Evolutionary conservation across 53 echinoderm and acorn worm species (phyloP).

Genomic region (Holothuria leucospilota): DNA sequence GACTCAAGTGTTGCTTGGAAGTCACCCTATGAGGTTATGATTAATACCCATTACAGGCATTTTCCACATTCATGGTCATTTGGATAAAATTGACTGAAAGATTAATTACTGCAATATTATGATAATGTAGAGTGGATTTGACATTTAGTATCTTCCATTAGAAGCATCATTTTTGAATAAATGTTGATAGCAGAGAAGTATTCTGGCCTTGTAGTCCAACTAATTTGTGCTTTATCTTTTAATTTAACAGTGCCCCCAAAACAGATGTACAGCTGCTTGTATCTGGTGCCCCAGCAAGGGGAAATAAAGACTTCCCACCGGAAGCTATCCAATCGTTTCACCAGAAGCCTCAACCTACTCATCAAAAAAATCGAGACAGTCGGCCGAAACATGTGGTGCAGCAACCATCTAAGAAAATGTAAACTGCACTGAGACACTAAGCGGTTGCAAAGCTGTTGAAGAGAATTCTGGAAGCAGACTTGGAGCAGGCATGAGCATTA

Average conservation of each 20-base stretch:
- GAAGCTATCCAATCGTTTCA: constrained; percentile 89
- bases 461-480: not conserved
- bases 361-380: constrained; percentile 71
- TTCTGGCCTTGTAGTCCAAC: no score
- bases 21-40: no score
- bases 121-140: no score
- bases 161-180: no score
- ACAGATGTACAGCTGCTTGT: constrained; percentile 69
- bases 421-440: not conserved
- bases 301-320: constrained; percentile 93
- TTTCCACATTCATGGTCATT: no score
- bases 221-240: not conserved
- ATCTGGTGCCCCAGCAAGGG: constrained; percentile 84
- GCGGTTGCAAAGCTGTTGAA: not conserved
- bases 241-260: constrained; percentile 69
- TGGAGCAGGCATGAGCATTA: no score
- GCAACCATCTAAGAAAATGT: constrained; percentile 80
- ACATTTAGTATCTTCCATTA: no score
- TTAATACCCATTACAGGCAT: no score
- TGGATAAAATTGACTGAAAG: no score
- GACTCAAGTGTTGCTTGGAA: no score
- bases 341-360: constrained; percentile 79
- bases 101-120: no score
- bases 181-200: no score
- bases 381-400: constrained; percentile 70